Evolutionary conservation across 2,888 invertebrate genomes (phyloP).

Genomic region (Lasioglossum morio): DNA sequence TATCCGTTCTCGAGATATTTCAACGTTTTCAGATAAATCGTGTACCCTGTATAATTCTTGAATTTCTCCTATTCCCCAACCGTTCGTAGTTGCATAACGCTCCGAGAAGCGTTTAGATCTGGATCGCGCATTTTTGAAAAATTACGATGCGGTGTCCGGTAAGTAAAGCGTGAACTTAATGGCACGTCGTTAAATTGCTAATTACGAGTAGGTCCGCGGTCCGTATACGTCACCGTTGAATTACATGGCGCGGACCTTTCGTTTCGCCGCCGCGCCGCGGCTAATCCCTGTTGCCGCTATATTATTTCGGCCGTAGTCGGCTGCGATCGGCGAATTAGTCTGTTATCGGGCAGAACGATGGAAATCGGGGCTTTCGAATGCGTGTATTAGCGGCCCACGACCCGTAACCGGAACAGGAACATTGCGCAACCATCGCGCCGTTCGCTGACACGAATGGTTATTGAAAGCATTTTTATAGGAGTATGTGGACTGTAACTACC

Average conservation of each 20-base stretch:
- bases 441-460: conserved; percentile 40
- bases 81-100: background rate
- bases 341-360: conserved; percentile 30
- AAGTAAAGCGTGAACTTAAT: conserved; percentile 12
- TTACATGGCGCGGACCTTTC: background rate
- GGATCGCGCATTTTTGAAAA: background rate
- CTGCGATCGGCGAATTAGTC: conserved; percentile 30
- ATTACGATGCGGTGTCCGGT: background rate
- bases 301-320: conserved; percentile 13
- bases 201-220: conserved; percentile 17
- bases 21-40: too few relatives aligned
- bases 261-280: background rate
- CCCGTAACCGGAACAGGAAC: conserved; percentile 45
- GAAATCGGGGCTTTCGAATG: conserved; percentile 35
- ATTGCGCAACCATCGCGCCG: conserved; percentile 16
- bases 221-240: background rate
- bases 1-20: too few relatives aligned
- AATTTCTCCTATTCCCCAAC: background rate
- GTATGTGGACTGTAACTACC: conserved; percentile 13
- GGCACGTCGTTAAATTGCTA: conserved; percentile 43
- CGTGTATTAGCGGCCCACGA: conserved; percentile 13
- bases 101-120: background rate
- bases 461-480: conserved; percentile 18
- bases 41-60: background rate
- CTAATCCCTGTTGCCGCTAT: conserved; percentile 1